Evolutionary conservation across 2,888 invertebrate genomes (phyloP), one percentile per base, ranked within the genome.

Genomic region (Cheilosia soror): DNA sequence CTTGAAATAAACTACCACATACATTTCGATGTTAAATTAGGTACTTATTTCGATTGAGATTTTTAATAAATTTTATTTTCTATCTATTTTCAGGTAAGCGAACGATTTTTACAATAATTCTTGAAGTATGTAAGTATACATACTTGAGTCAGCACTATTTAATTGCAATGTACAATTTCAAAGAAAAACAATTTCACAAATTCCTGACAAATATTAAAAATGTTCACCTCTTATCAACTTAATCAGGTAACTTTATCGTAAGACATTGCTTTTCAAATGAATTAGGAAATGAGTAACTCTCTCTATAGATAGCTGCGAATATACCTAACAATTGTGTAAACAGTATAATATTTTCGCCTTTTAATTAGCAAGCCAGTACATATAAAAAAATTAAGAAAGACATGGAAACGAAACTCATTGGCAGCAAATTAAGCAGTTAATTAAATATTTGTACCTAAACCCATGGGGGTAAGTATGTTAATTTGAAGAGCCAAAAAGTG

Each of bases 1-100:
- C 20, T 31, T 66, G 9, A 57, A 69, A 37, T 69, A 57, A 65
- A 20, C 20, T 44, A 9, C 40, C 51, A 25, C 27, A 29, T 42
- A 68, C 25, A 44, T 25, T 44, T n/a, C n/a, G n/a, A 53, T 25
- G 5, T 55, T 40, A 11, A 40, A 9, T n/a, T 11, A 73, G n/a
- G n/a, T n/a, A n/a, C n/a, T n/a, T n/a, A n/a, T n/a, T 31, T 31
- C 44, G 37, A 66, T 66, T 58, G 25, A 31, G 15, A 63, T 63
- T 71, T 78, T 63, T 7, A 60, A 6, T 62, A 57, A 66, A 11
- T 47, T 62, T 20, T 47, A 9, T 62, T 53, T 83, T 44, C 13
- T 49, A 47, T 42, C 29, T 72, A 37, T 13, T 84, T 84, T 57
- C 75, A 84, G 84, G 84, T 84, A 84, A 84, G 84, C 65, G 49